These are phyloP conservation scores for Sphaerophoria rueppellii DNA, from an alignment of 2,888 invertebrate species.

Conservation along the genomic window DNA sequence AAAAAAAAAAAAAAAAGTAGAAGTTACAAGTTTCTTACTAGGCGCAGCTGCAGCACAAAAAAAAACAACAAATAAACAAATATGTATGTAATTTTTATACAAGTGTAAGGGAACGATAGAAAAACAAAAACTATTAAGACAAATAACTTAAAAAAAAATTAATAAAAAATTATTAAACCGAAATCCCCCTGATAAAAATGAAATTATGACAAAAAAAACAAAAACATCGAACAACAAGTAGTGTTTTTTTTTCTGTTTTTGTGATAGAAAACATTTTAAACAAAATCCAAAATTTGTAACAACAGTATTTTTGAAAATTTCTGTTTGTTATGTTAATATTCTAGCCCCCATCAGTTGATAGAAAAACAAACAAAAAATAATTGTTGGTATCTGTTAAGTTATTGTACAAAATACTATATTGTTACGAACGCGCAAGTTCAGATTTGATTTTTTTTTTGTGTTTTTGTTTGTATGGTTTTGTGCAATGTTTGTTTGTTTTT, in stretches of 20 bases:
- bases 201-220: constrained; percentile 43
- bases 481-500: constrained; percentile 43
- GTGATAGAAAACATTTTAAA: constrained; percentile 2
- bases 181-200: constrained; percentile 46
- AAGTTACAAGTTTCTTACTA: constrained; percentile 67
- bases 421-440: constrained; percentile 32
- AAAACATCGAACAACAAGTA: constrained; percentile 69
- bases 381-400: constrained; percentile 20
- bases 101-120: constrained; percentile 59
- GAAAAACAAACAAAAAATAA: constrained; percentile 15
- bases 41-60: constrained; percentile 71
- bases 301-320: constrained; percentile 54
- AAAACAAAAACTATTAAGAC: constrained; percentile 54
- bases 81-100: constrained; percentile 69
- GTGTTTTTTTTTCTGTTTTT: constrained; percentile 34
- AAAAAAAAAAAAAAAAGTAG: constrained; percentile 32
- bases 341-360: constrained; percentile 36
- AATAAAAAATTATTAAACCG: constrained; percentile 21
- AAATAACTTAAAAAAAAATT: constrained; percentile 52
- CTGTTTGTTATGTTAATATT: constrained; percentile 52
- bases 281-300: constrained; percentile 2
- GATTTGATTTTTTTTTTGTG: constrained; percentile 13
- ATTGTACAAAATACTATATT: constrained; percentile 23
- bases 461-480: constrained; percentile 24
- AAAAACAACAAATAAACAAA: constrained; percentile 30